phyloP scores from a whole-genome alignment of 2,113 vertebrate genomes.

The Aphelocoma coerulescens region DNA sequence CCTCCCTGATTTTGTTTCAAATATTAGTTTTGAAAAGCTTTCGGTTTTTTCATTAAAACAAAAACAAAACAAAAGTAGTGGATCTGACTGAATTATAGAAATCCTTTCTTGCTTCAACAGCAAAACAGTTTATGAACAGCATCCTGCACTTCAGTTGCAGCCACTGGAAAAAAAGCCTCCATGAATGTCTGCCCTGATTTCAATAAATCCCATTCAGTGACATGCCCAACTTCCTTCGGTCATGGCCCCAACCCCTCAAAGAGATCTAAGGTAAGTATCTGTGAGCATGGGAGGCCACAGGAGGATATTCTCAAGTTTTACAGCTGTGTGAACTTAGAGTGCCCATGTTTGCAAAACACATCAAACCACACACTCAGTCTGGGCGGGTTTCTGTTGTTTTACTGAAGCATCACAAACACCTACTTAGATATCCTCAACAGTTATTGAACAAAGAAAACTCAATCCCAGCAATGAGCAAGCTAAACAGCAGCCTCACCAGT shows the following conservation, averaged over 20 bases:
- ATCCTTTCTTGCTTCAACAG: background rate
- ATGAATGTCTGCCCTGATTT: background rate
- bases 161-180: background rate
- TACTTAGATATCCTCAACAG: constrained; percentile 15
- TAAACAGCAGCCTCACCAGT: background rate
- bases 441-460: constrained; percentile 15
- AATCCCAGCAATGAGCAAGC: background rate
- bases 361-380: constrained; percentile 8
- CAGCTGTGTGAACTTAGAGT: constrained; percentile 45
- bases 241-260: background rate
- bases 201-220: background rate
- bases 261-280: constrained; percentile 22
- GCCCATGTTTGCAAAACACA: constrained; percentile 56
- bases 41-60: background rate
- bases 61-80: background rate
- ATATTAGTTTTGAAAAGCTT: constrained; percentile 13
- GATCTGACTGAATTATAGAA: background rate
- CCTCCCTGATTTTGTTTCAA: background rate
- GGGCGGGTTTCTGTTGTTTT: constrained; percentile 17
- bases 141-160: background rate
- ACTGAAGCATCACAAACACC: constrained; percentile 38
- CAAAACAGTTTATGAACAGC: background rate
- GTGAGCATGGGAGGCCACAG: background rate
- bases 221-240: background rate
- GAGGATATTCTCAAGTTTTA: constrained; percentile 48